Evolutionary conservation across 2,797 vertebrate genomes (phyloP), one percentile per base, ranked within the genome.

Genomic region (Nannoperca obscura): DNA sequence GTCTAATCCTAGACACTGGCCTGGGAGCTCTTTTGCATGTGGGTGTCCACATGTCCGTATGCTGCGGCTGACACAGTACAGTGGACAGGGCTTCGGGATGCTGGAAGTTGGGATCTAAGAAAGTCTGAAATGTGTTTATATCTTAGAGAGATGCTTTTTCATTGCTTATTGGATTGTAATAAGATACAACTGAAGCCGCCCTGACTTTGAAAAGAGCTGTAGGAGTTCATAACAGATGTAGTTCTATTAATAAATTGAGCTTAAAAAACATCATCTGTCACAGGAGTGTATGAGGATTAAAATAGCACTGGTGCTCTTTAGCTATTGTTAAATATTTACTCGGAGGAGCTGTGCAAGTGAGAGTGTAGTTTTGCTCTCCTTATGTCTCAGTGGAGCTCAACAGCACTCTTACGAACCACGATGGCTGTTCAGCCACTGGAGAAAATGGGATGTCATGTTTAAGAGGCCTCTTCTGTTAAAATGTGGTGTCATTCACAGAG

Each of bases 291-390:
- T 64, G 83, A 84, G 78, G 91, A 91, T 93, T 92, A 91, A 93
- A 91, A 93, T 90, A 92, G 92, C 82, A 74, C 36, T 46, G 82
- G 88, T 87, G 87, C 85, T 89, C 76, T 83, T 91, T 78, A 88
- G 85, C 82, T 84, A 83, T 91, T 91, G 91, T 92, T 87, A 89
- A 89, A 93, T 87, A 91, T 91, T 93, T 88, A 91, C 90, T 85
- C 27, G 20, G 81, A 64, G 66, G 71, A 86, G 85, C 82, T n/a
- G 87, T 73, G 71, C 50, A 85, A 84, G 83, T 52, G 59, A 80
- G 76, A 68, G 79, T 55, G 77, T 46, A 73, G 71, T 81, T 89
- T 78, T 79, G 53, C 74, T 80, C 52, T 27, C 74, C 59, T 59
- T 81, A 72, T 4, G 27, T 88, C 82, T 86, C 74, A 13, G 55